These are phyloP conservation scores for Nematolebias whitei DNA, from an alignment of 2,113 vertebrate species.

Conservation along the genomic window DNA sequence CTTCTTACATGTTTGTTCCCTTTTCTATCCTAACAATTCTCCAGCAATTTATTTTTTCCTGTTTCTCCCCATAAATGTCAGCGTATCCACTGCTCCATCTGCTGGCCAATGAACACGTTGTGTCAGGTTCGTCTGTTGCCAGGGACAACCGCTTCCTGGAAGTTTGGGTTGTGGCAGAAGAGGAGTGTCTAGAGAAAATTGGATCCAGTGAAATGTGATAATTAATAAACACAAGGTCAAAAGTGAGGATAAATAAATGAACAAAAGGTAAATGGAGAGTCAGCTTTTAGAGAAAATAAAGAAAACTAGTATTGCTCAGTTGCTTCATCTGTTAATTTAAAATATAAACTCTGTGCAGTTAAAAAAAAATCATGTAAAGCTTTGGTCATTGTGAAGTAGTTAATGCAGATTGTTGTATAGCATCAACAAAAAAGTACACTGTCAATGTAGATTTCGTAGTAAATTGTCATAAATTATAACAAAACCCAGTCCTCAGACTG, in stretches of 20 bases:
- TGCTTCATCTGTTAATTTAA: too few species aligned
- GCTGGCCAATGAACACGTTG: slow-evolving; percentile 27
- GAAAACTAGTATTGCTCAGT: too few species aligned
- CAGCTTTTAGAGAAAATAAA: background rate
- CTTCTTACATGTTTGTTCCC: background rate
- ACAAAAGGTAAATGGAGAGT: background rate
- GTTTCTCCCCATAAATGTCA: slow-evolving; percentile 2
- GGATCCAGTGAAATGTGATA: background rate
- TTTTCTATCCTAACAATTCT: background rate
- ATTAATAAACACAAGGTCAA: background rate
- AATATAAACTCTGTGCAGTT: too few species aligned
- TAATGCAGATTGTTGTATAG: too few species aligned
- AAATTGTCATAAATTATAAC: too few species aligned
- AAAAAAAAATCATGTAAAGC: too few species aligned
- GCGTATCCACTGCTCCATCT: slow-evolving; percentile 53
- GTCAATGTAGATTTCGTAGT: too few species aligned
- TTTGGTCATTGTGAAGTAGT: too few species aligned
- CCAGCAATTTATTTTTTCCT: background rate
- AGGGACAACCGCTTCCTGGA: slow-evolving; percentile 53
- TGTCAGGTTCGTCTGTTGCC: slow-evolving; percentile 43
- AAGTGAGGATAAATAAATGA: slow-evolving; percentile 7
- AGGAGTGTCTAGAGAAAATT: background rate
- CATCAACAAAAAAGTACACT: too few species aligned
- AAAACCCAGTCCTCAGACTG: too few species aligned
- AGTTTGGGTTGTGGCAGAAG: slow-evolving; percentile 30